Base-by-base conservation (phyloP, 2,888 invertebrate genomes). In the Rapana venosa region DNA sequence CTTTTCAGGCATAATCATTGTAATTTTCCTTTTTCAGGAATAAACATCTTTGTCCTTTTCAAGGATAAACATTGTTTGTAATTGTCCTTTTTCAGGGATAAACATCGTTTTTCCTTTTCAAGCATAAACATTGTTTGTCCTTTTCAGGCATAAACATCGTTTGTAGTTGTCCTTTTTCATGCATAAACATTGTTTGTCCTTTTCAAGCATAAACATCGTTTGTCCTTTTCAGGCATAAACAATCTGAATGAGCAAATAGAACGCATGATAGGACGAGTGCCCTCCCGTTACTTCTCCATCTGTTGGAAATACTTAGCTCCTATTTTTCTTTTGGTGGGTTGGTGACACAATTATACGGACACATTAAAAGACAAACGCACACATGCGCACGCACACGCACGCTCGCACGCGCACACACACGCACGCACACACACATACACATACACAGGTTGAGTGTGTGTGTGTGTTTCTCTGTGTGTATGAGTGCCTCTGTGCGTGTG, bases 221-320 rank as follows among this genome's bases (percentile, higher is more conserved):
- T n/a, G n/a, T n/a, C n/a, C n/a, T n/a, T 84, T 58, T 84, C 84
- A 84, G 84, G 84, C 13, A 30, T 84, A 11, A 5, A 26, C n/a
- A 15, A 56, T 15, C 13, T 84, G 13, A 58, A 30, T 30, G 26
- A 17, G 1, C 58, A 84, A 6, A 1, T 84, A 20, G n/a, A 36
- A 58, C 0, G 0, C 0, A 84, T 84, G 84, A 84, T 84, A 17
- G 58, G 30, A 20, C 35, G 20, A 13, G 58, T 30, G 56, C 56
- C 36, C 15, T 58, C 84, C n/a, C 30, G 15, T 8, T 84, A 84
- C 17, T 58, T 84, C 30, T 1, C 4, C 11, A 15, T 56, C 6
- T 84, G 84, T 30, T 84, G 84, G 84, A 84, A 84, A 30, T 56
- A 30, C 58, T 4, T 84, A n/a, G 58, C 58, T 58, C 84, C 84